These are phyloP conservation scores for Aldrovandia affinis DNA, from an alignment of 2,797 vertebrate genomes.

Conservation along the genomic window DNA sequence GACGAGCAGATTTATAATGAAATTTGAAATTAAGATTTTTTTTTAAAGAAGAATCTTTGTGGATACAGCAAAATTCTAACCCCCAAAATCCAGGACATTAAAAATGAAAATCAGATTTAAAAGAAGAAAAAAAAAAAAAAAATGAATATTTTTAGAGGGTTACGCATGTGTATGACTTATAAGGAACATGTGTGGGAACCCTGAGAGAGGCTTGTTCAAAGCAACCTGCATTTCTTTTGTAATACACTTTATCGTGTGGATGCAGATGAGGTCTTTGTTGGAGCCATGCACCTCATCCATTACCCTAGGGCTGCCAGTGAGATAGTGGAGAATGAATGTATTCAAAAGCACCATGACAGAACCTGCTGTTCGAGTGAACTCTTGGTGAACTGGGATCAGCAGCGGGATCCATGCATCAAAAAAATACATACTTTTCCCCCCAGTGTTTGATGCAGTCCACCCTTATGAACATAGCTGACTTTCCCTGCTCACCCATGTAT, in stretches of 20 bases:
- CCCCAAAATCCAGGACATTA: background rate
- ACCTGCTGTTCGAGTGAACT: constrained; percentile 78
- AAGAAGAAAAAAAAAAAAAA: background rate
- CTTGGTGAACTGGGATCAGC: constrained; percentile 76
- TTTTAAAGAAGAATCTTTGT: background rate
- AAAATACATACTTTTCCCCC: constrained; percentile 63
- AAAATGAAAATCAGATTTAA: background rate
- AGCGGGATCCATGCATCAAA: constrained; percentile 68
- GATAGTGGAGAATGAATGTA: constrained; percentile 75
- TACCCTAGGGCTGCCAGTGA: constrained; percentile 75
- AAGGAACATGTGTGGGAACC: constrained; percentile 70
- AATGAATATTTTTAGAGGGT: background rate
- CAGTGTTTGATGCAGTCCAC: constrained; percentile 69
- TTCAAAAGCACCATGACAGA: constrained; percentile 76
- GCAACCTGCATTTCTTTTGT: constrained; percentile 73
- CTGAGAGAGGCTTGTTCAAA: constrained; percentile 64
- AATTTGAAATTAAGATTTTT: background rate
- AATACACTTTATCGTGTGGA: constrained; percentile 70
- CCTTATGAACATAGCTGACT: constrained; percentile 62
- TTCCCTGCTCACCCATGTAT: constrained; percentile 61
- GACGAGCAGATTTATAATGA: background rate
- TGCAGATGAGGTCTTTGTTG: constrained; percentile 83
- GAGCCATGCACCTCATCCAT: constrained; percentile 79
- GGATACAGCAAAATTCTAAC: background rate
- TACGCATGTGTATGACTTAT: constrained; percentile 60